A percentile compares a stretch with the other conserved stretches of the same genome.
These are phyloP conservation scores for Drosophila borealis DNA, from an alignment of 2,888 invertebrate genomes.

Conservation along the genomic window DNA sequence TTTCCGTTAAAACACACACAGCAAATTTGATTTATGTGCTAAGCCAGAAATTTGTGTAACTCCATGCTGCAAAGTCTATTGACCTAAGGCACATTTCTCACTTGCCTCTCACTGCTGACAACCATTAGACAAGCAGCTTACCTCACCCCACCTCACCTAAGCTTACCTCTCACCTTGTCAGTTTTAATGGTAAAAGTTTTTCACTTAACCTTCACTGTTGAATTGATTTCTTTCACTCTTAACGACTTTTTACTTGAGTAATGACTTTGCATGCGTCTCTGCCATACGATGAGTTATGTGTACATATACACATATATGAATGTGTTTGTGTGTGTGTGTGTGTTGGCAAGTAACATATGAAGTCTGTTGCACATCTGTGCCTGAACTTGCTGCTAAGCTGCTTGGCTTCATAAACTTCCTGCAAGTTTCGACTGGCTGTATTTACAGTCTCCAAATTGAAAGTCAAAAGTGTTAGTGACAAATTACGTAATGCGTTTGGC, in stretches of 20 bases:
- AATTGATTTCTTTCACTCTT: slow-evolving; percentile 65
- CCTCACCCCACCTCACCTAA: not conserved
- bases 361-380: slow-evolving; percentile 52
- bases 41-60: slow-evolving; percentile 13
- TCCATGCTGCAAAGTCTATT: slow-evolving; percentile 44
- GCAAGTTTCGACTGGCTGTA: slow-evolving; percentile 57
- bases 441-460: slow-evolving; percentile 55
- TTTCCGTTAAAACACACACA: slow-evolving; percentile 18
- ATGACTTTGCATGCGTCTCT: slow-evolving; percentile 72
- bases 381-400: slow-evolving; percentile 50
- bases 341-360: slow-evolving; percentile 39
- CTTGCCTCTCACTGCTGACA: slow-evolving; percentile 39
- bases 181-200: slow-evolving; percentile 68
- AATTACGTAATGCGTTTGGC: slow-evolving; percentile 66
- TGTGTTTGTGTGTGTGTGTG: slow-evolving; percentile 1
- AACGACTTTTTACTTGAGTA: slow-evolving; percentile 72
- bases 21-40: slow-evolving; percentile 48
- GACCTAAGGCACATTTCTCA: slow-evolving; percentile 49
- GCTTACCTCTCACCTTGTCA: slow-evolving; percentile 54
- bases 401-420: slow-evolving; percentile 50
- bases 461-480: slow-evolving; percentile 71
- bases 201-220: slow-evolving; percentile 68
- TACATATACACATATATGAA: slow-evolving; percentile 17
- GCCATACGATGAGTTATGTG: slow-evolving; percentile 62
- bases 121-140: slow-evolving; percentile 38